These are phyloP conservation scores for Trinectes maculatus DNA, from an alignment of 2,113 vertebrate genomes.

Conservation along the genomic window DNA sequence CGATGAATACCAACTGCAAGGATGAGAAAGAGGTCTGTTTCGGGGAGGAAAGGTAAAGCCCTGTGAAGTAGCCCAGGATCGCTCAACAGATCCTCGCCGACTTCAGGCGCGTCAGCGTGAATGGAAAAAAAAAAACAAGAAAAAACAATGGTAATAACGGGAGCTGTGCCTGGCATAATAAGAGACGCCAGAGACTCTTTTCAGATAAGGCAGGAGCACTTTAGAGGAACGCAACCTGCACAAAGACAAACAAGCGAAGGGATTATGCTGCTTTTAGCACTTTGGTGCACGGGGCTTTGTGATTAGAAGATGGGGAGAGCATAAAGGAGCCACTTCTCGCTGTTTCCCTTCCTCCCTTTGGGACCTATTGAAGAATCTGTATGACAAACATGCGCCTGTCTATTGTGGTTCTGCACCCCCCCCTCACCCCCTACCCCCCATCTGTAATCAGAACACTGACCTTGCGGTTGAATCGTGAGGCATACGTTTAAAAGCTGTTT, in stretches of 20 bases:
- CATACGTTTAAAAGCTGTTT: neutral
- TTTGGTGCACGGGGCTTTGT: slow-evolving; percentile 55
- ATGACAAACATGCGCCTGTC: slow-evolving; percentile 58
- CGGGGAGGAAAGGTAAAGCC: slow-evolving; percentile 59
- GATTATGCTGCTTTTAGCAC: slow-evolving; percentile 80
- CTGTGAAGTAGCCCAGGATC: slow-evolving; percentile 62
- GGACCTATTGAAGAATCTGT: slow-evolving; percentile 48
- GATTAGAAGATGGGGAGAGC: slow-evolving; percentile 61
- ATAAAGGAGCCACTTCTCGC: slow-evolving; percentile 56
- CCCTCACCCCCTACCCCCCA: neutral
- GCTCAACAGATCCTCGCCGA: slow-evolving; percentile 66
- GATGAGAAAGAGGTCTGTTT: slow-evolving; percentile 69
- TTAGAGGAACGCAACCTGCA: slow-evolving; percentile 73
- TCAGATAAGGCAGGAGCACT: slow-evolving; percentile 77
- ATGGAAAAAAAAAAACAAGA: slow-evolving; percentile 59
- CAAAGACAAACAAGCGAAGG: slow-evolving; percentile 75
- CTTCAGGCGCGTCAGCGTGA: slow-evolving; percentile 61
- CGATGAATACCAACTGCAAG: slow-evolving; percentile 57
- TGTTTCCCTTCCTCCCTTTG: slow-evolving; percentile 9
- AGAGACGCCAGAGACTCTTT: slow-evolving; percentile 72
- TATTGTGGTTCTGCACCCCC: slow-evolving; percentile 23
- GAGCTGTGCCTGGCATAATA: slow-evolving; percentile 76
- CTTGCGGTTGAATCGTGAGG: slow-evolving; percentile 1
- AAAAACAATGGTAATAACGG: slow-evolving; percentile 72
- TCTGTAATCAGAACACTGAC: slow-evolving; percentile 20